Evolutionary conservation across 2,797 vertebrate genomes (phyloP), one percentile per base, ranked within the genome.

Genomic region (Helostoma temminkii): DNA sequence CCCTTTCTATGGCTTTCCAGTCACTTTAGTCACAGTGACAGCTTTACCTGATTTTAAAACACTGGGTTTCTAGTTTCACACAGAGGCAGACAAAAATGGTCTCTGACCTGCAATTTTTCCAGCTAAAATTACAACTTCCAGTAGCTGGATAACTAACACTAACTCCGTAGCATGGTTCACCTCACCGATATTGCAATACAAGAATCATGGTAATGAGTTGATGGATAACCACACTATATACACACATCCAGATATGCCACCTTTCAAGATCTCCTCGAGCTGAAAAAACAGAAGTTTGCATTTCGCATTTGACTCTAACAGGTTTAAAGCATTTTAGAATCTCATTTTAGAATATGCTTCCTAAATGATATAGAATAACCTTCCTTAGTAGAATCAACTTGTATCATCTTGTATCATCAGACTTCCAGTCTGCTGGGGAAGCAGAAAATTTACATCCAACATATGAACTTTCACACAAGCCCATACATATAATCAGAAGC

Each of bases 361-460:
- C 39, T 46, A 19, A 34, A 53, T n/a, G n/a, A 58, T 54, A 37
- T 19, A 60, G 72, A 70, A 45, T 47, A n/a, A n/a, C n/a, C n/a
- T n/a, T n/a, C n/a, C 50, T 74, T 12, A 8, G 4, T 6, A 18
- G 32, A 19, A 74, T 69, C 32, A 21, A 22, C n/a, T n/a, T n/a
- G n/a, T n/a, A n/a, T n/a, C n/a, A n/a, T n/a, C n/a, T n/a, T 90
- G 84, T 48, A 87, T 89, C 82, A 90, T 78, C 81, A 82, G 59
- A 81, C 66, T 60, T 49, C 12, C 28, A 66, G 67, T 79, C 78
- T 76, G 42, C 72, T 7, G 82, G 73, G 84, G 62, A 63, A 24
- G 34, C 71, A n/a, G 57, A 45, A 54, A 42, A 65, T 66, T 66
- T 61, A 81, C 54, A 63, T 10, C 16, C 22, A 41, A 54, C 49